Conservation (phyloP, 2,113 vertebrate species). For the Oreochromis tanganicae region DNA sequence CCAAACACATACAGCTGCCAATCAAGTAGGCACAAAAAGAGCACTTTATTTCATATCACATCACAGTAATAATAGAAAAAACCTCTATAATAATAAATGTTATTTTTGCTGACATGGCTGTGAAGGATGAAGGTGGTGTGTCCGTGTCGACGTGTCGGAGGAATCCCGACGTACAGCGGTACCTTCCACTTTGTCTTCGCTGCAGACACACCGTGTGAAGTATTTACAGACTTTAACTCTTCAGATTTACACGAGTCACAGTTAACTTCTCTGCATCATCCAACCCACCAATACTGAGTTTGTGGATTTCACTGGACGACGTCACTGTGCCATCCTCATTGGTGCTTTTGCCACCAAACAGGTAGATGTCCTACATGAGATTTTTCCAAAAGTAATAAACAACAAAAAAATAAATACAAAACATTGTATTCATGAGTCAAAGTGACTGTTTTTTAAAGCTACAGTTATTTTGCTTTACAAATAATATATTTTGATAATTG, state of each 20-base stretch:
- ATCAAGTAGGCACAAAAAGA: not conserved
- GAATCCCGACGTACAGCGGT: slow-evolving; percentile 73
- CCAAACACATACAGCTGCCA: slow-evolving; percentile 69
- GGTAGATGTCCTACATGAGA: slow-evolving; percentile 66
- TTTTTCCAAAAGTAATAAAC: not conserved
- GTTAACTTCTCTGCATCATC: not conserved
- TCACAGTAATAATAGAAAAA: not conserved
- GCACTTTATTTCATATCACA: not conserved
- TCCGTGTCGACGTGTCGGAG: slow-evolving; percentile 63
- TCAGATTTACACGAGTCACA: not conserved
- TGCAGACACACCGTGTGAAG: slow-evolving; percentile 16
- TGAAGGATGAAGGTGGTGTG: slow-evolving; percentile 75
- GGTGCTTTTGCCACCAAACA: slow-evolving; percentile 64
- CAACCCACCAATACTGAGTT: slow-evolving; percentile 70
- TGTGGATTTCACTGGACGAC: slow-evolving; percentile 66
- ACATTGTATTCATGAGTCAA: not conserved
- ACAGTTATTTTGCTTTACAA: not conserved
- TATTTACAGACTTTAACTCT: not conserved
- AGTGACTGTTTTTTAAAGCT: not conserved
- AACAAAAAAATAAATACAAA: not conserved
- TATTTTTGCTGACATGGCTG: slow-evolving; percentile 58
- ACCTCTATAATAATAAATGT: not conserved
- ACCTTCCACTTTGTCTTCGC: slow-evolving; percentile 79
- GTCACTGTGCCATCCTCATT: slow-evolving; percentile 41
- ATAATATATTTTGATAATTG: not conserved